Percentiles rank a stretch among this genome's conserved stretches.
phyloP scores from a whole-genome alignment of 2,888 invertebrate genomes.

The Aethes cnicana region DNA sequence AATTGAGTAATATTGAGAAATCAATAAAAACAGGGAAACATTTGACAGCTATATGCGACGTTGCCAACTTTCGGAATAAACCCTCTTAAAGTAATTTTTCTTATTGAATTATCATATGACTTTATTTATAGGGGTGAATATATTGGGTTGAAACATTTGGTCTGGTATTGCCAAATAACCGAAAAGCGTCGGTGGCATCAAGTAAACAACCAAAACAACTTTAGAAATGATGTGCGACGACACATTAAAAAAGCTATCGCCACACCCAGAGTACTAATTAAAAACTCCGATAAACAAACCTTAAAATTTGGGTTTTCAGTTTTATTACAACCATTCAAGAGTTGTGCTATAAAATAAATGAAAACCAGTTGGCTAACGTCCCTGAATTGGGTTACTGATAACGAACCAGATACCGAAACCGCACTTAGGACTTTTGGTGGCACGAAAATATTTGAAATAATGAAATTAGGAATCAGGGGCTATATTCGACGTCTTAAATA shows the following conservation, averaged over 20 bases:
- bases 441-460: conserved; percentile 2
- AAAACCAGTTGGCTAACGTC: conserved; percentile 26
- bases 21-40: too few relatives aligned
- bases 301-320: conserved; percentile 20
- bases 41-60: too few relatives aligned
- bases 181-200: too few relatives aligned
- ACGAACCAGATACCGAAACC: conserved; percentile 23
- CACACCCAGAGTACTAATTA: conserved; percentile 12
- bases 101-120: too few relatives aligned
- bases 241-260: background rate
- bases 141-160: too few relatives aligned
- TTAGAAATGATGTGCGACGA: too few relatives aligned
- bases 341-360: conserved; percentile 11
- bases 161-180: too few relatives aligned
- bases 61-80: too few relatives aligned
- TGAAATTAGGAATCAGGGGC: background rate
- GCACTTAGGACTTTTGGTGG: conserved; percentile 22
- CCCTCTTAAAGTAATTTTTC: too few relatives aligned
- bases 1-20: too few relatives aligned
- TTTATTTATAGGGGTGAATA: too few relatives aligned
- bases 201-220: too few relatives aligned
- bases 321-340: conserved; percentile 22
- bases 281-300: conserved; percentile 11
- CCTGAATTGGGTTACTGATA: conserved; percentile 25
- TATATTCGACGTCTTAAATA: background rate